A percentile compares a stretch with the other conserved stretches of the same genome.
These are phyloP conservation scores for Grantiella picta DNA, from an alignment of 2,113 vertebrate genomes.

Conservation along the genomic window DNA sequence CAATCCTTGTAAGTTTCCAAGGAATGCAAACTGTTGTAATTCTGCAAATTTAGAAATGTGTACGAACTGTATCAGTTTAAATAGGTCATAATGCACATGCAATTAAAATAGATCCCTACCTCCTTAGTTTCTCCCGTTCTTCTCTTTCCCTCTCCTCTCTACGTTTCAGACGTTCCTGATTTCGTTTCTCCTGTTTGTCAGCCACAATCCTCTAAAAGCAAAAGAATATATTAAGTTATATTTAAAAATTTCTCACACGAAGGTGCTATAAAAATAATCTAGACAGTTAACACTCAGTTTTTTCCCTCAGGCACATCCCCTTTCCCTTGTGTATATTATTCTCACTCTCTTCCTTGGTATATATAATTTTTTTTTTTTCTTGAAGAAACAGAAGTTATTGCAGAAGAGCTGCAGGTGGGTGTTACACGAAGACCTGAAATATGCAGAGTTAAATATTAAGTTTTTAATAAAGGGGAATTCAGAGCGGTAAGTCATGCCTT, in stretches of 20 bases:
- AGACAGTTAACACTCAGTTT: background rate
- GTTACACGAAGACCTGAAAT: constrained; percentile 1
- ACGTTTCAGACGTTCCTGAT: constrained; percentile 86
- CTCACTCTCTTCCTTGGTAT: constrained; percentile 19
- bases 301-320: background rate
- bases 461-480: background rate
- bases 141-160: constrained; percentile 91
- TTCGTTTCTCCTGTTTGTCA: constrained; percentile 92
- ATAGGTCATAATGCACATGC: background rate
- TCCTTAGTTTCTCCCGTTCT: constrained; percentile 82
- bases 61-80: background rate
- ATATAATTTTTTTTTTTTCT: background rate
- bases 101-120: constrained; percentile 51
- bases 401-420: background rate
- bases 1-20: background rate
- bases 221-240: background rate
- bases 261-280: background rate
- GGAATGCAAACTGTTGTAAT: background rate
- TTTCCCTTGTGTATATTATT: background rate
- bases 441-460: background rate
- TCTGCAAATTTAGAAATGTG: background rate
- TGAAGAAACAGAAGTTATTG: constrained; percentile 2
- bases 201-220: constrained; percentile 89
- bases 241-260: background rate
- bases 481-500: background rate